Evolutionary conservation across 2,888 invertebrate species (phyloP).

Genomic region (Aspidapion aeneum): DNA sequence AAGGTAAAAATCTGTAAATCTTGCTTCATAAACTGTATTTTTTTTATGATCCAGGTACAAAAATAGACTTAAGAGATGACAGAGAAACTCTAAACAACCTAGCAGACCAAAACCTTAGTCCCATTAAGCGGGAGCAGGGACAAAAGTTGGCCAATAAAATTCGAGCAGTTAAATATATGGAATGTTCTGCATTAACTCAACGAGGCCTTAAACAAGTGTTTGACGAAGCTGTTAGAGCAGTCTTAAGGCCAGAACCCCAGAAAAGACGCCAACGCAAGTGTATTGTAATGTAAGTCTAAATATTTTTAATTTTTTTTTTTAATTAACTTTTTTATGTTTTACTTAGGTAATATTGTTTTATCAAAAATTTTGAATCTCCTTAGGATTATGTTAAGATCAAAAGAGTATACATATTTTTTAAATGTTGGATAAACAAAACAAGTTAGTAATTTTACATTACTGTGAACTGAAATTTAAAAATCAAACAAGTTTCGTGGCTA

Average conservation of each 20-base stretch:
- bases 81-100: constrained; percentile 89
- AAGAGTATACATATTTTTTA: no score
- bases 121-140: constrained; percentile 96
- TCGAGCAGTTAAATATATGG: constrained; percentile 98
- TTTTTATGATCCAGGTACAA: constrained; percentile 90
- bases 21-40: no score
- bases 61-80: constrained; percentile 98
- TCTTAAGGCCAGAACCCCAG: constrained; percentile 94
- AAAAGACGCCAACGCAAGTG: constrained; percentile 93
- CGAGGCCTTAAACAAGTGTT: constrained; percentile 98
- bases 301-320: constrained; percentile 38
- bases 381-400: no score
- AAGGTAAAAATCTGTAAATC: no score
- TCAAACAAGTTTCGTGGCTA: no score
- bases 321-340: no score
- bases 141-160: constrained; percentile 98
- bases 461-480: no score
- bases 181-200: constrained; percentile 98
- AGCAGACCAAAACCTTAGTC: constrained; percentile 91
- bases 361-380: no score
- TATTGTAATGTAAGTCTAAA: constrained; percentile 46
- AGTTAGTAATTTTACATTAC: no score
- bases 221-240: constrained; percentile 97
- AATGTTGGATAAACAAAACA: no score
- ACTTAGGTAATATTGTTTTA: no score